Percentiles rank a stretch among this genome's conserved stretches.
Evolutionary conservation across 2,113 vertebrate genomes (phyloP).

Genomic region (Thomomys bottae): DNA sequence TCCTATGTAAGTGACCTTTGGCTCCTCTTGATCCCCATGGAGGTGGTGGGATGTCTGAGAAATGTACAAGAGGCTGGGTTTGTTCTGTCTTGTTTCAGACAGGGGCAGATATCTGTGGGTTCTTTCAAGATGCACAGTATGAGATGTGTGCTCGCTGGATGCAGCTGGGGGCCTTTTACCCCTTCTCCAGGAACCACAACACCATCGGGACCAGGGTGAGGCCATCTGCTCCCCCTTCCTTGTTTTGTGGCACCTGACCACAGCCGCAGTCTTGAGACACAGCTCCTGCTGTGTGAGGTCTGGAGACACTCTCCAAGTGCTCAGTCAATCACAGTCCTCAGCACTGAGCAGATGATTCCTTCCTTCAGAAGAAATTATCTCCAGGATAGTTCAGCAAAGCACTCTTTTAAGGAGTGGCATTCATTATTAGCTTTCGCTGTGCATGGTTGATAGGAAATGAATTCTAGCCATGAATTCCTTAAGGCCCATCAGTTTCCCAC

Average conservation of each 20-base stretch:
- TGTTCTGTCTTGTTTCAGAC: constrained; percentile 84
- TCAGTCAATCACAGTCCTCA: background rate
- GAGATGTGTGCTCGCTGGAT: constrained; percentile 94
- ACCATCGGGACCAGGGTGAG: constrained; percentile 85
- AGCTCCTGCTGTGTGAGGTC: background rate
- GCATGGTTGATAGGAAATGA: background rate
- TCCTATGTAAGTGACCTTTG: constrained; percentile 90
- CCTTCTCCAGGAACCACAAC: constrained; percentile 94
- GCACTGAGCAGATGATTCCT: background rate
- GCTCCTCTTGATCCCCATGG: background rate
- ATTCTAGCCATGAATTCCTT: background rate
- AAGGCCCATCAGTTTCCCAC: constrained; percentile 25
- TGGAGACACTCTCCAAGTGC: background rate
- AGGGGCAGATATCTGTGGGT: constrained; percentile 95
- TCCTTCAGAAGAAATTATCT: background rate
- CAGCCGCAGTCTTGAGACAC: background rate
- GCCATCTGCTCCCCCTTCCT: constrained; percentile 26
- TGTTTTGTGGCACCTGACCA: background rate
- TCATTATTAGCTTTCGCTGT: background rate
- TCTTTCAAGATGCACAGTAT: constrained; percentile 87
- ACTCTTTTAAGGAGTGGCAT: background rate
- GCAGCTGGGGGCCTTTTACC: constrained; percentile 95
- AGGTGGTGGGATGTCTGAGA: background rate
- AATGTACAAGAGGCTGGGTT: background rate
- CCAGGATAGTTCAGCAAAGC: background rate